Conservation (phyloP, 2,797 vertebrate genomes). For the Sebastes minor region DNA sequence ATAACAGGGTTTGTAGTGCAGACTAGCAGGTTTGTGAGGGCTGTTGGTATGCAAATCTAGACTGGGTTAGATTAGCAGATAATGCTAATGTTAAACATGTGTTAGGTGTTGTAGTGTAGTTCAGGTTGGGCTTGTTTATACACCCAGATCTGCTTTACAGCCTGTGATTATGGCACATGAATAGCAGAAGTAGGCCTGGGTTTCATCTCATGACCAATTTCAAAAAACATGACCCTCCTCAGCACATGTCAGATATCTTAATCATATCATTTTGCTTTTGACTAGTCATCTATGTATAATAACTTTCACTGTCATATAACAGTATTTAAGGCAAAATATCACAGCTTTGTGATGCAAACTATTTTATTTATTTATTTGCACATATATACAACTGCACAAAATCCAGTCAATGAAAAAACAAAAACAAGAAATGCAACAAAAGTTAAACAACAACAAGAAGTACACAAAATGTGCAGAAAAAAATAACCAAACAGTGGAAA, state of each 20-base stretch:
- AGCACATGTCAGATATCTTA: background rate
- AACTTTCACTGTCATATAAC: background rate
- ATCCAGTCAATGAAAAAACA: too few relatives aligned
- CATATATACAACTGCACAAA: too few relatives aligned
- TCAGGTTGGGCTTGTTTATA: too few relatives aligned
- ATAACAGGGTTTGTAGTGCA: background rate
- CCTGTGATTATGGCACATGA: too few relatives aligned
- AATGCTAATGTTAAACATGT: background rate
- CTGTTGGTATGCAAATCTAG: background rate
- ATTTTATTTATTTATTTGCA: too few relatives aligned
- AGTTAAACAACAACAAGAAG: too few relatives aligned
- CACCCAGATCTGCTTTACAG: too few relatives aligned
- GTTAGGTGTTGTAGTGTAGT: too few relatives aligned
- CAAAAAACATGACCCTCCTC: background rate
- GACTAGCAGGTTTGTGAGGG: fast-evolving
- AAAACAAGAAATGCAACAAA: too few relatives aligned
- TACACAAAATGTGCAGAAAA: too few relatives aligned
- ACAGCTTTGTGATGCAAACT: background rate
- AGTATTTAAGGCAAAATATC: background rate
- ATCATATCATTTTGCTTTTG: background rate
- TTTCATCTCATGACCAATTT: background rate
- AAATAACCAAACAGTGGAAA: too few relatives aligned
- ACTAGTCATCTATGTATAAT: background rate
- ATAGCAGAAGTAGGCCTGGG: constrained; percentile 13
- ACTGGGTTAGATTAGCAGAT: background rate